These are phyloP conservation scores for Plodia interpunctella DNA, from an alignment of 1,140 invertebrate genomes.

Conservation along the genomic window DNA sequence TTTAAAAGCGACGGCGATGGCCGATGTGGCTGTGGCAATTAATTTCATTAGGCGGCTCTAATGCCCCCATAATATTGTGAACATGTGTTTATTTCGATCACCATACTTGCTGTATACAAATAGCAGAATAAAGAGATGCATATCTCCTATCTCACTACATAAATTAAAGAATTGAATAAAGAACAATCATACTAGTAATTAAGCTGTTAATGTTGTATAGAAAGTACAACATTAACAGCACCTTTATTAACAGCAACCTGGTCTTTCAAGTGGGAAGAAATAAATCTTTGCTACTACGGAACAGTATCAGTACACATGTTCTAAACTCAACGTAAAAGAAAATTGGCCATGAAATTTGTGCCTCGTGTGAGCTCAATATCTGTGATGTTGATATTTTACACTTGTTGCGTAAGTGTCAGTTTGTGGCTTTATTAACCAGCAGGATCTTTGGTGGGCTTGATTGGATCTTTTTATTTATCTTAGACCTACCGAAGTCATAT, in stretches of 20 bases:
- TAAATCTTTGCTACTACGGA: no score
- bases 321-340: background rate
- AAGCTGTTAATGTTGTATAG: no score
- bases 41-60: slow-evolving; percentile 46
- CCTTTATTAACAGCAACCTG: no score
- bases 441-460: background rate
- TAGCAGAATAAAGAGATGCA: background rate
- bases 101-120: background rate
- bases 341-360: background rate
- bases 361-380: slow-evolving; percentile 16
- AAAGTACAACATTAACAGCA: no score
- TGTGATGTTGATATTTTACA: slow-evolving; percentile 23
- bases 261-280: no score
- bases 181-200: no score
- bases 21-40: slow-evolving; percentile 42
- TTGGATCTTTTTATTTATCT: background rate
- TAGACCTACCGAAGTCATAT: background rate
- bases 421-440: slow-evolving; percentile 2
- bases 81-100: slow-evolving; percentile 38
- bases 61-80: slow-evolving; percentile 35
- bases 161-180: no score
- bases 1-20: slow-evolving; percentile 27
- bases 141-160: no score
- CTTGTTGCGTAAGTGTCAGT: slow-evolving; percentile 34
- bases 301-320: no score